Conservation (phyloP, 2,888 invertebrate species). For the Dryococelus australis region DNA sequence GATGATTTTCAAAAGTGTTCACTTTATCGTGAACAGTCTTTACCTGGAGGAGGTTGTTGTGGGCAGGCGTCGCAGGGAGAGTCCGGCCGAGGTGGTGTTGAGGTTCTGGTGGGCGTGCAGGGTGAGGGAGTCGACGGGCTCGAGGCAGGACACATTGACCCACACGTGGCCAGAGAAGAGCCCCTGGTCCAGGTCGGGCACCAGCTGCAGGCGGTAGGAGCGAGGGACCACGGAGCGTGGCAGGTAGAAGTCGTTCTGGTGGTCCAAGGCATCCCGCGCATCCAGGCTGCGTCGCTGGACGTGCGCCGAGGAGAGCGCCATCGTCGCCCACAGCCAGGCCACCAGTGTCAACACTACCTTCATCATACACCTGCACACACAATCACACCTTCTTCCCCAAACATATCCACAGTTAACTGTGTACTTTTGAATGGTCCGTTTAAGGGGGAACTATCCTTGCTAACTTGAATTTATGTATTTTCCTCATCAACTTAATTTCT, state of each 20-base stretch:
- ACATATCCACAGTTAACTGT: too few species aligned
- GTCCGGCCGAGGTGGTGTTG: slow-evolving; percentile 55
- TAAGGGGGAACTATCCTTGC: too few species aligned
- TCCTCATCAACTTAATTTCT: too few species aligned
- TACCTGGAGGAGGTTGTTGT: neutral
- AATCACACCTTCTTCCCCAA: too few species aligned
- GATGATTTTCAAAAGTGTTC: too few species aligned
- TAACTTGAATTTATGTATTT: too few species aligned
- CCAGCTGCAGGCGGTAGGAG: slow-evolving; percentile 71
- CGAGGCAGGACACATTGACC: slow-evolving; percentile 73
- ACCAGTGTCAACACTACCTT: neutral
- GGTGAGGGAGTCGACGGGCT: slow-evolving; percentile 67
- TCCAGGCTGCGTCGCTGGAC: slow-evolving; percentile 53
- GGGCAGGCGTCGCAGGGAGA: neutral
- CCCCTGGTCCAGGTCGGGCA: slow-evolving; percentile 71
- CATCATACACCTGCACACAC: neutral
- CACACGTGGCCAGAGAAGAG: slow-evolving; percentile 72
- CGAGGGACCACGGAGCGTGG: slow-evolving; percentile 70
- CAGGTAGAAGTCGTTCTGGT: slow-evolving; percentile 69
- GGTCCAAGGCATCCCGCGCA: slow-evolving; percentile 71
- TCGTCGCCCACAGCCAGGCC: neutral
- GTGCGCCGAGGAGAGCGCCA: neutral
- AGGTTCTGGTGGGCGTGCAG: slow-evolving; percentile 73
- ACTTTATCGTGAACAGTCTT: too few species aligned
- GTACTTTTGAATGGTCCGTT: too few species aligned